Percentiles rank a stretch among this genome's conserved stretches.
These are phyloP conservation scores for Ormyrus pomaceus DNA, from an alignment of 2,888 invertebrate species.

Conservation along the genomic window DNA sequence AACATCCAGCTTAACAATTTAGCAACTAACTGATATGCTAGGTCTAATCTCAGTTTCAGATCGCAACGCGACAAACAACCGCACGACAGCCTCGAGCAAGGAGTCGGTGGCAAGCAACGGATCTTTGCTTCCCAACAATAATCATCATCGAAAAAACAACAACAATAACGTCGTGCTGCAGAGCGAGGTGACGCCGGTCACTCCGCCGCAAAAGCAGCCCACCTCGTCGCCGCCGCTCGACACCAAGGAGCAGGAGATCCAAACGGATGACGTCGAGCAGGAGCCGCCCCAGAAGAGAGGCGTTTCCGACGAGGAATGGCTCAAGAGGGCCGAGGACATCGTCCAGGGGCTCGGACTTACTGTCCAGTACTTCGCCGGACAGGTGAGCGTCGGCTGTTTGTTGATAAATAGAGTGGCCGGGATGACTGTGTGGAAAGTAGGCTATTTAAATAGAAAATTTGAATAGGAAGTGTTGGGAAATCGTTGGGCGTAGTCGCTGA, in stretches of 20 bases:
- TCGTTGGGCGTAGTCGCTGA: no score
- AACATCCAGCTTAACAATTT: conserved; percentile 21
- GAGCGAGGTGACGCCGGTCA: not conserved
- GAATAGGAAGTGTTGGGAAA: no score
- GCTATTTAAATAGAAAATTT: not conserved
- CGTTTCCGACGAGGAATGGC: conserved; percentile 60
- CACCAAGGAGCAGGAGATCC: conserved; percentile 37
- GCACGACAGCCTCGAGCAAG: conserved; percentile 12
- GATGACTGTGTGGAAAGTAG: not conserved
- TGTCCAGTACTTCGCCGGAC: conserved; percentile 87
- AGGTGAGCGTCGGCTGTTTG: conserved; percentile 71
- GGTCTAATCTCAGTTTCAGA: conserved; percentile 63
- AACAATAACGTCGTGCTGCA: conserved; percentile 18
- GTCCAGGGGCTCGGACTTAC: conserved; percentile 90
- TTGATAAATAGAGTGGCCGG: no score
- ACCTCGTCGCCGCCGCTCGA: not conserved
- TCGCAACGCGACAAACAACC: conserved; percentile 26
- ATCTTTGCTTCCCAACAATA: not conserved
- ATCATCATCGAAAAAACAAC: conserved; percentile 19
- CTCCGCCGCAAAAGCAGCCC: conserved; percentile 3
- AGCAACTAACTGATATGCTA: conserved; percentile 40
- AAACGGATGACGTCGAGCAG: conserved; percentile 3
- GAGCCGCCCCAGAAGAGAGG: conserved; percentile 28
- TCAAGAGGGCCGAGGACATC: conserved; percentile 79
- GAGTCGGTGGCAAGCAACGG: conserved; percentile 19